Conservation (phyloP, 2,113 vertebrate genomes). For the Tympanuchus pallidicinctus region DNA sequence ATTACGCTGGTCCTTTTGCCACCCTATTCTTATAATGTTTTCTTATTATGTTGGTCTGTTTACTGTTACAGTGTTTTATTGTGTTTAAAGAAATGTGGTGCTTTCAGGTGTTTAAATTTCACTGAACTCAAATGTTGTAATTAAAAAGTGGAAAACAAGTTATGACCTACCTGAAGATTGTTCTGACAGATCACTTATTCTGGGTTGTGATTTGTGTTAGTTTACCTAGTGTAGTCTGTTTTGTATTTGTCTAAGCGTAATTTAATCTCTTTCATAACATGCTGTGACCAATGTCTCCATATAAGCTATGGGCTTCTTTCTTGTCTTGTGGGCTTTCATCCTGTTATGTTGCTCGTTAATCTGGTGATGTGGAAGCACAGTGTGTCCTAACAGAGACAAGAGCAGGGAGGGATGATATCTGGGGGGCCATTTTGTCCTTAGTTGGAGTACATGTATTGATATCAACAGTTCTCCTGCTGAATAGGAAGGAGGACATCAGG, state of each 20-base stretch:
- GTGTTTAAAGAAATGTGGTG: background rate
- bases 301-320: background rate
- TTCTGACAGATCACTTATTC: background rate
- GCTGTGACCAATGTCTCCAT: accelerated
- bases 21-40: too few relatives aligned
- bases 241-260: background rate
- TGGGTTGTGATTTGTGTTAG: background rate
- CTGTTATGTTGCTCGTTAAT: accelerated
- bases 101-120: background rate
- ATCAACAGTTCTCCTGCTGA: background rate
- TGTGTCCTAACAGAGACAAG: background rate
- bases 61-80: background rate
- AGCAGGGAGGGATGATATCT: background rate
- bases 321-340: background rate
- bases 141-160: background rate
- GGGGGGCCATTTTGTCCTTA: background rate
- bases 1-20: too few relatives aligned
- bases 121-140: background rate
- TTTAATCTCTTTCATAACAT: background rate
- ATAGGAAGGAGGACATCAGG: too few relatives aligned
- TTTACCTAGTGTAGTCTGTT: background rate
- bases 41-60: too few relatives aligned
- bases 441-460: accelerated
- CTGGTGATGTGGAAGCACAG: background rate
- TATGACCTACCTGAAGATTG: background rate